Percentiles rank a stretch among this genome's conserved stretches.
Conservation (phyloP, 2,888 invertebrate genomes). For the Acanthosepion esculentum region DNA sequence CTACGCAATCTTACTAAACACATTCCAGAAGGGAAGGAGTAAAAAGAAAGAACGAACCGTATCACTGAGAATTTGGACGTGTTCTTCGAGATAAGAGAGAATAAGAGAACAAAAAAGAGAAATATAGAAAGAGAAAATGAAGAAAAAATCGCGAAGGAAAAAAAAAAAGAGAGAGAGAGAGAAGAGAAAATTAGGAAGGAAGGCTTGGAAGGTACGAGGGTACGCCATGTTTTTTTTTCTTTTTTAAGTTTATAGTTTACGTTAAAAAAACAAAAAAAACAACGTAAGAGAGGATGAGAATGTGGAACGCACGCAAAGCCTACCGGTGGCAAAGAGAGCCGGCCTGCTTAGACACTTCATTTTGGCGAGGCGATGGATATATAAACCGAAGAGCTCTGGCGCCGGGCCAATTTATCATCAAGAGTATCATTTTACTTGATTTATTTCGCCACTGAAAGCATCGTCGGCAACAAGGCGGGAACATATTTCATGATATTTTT, state of each 20-base stretch:
- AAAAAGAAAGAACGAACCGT: background rate
- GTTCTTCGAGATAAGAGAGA: background rate
- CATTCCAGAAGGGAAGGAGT: background rate
- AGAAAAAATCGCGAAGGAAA: background rate
- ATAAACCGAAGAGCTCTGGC: background rate
- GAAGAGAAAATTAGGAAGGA: background rate
- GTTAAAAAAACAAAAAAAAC: background rate
- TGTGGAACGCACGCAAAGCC: background rate
- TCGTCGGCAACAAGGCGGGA: slow-evolving; percentile 20
- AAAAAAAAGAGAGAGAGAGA: background rate
- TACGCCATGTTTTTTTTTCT: background rate
- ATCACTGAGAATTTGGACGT: background rate
- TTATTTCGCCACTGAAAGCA: slow-evolving; percentile 33
- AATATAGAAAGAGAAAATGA: background rate
- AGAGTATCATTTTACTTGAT: slow-evolving; percentile 9
- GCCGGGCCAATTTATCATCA: slow-evolving; percentile 11
- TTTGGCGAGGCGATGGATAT: slow-evolving; percentile 18
- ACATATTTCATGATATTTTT: background rate
- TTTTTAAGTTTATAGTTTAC: slow-evolving; percentile 5
- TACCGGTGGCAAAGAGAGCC: background rate
- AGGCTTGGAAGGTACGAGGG: background rate
- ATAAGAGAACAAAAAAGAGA: background rate
- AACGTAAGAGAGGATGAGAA: background rate
- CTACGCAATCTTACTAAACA: slow-evolving; percentile 13
- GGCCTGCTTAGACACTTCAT: background rate